Percentiles rank a stretch among this genome's conserved stretches.
Conservation (phyloP, 2,113 vertebrate species). For the Leiothrix lutea region DNA sequence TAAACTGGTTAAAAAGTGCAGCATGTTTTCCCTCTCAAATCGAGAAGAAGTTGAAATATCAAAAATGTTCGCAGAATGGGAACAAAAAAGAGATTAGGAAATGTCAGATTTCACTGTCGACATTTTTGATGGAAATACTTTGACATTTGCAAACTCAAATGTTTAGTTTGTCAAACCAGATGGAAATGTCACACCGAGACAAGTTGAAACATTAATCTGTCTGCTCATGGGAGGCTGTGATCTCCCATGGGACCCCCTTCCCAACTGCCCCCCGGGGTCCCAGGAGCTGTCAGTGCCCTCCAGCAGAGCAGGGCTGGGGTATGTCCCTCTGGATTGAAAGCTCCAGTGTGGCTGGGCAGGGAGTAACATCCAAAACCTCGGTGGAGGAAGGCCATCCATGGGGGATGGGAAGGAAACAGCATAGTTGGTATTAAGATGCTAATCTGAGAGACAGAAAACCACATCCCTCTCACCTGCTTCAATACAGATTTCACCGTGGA, state of each 20-base stretch:
- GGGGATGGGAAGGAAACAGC: neutral
- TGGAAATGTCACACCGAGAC: slow-evolving; percentile 41
- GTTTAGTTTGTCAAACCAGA: slow-evolving; percentile 63
- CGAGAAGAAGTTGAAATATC: slow-evolving; percentile 45
- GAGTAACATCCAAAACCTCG: neutral
- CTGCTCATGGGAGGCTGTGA: neutral
- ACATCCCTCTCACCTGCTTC: neutral
- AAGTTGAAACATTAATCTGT: slow-evolving; percentile 38
- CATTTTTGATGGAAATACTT: slow-evolving; percentile 61
- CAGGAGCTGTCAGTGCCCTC: neutral
- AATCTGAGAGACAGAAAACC: neutral
- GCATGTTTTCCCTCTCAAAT: neutral
- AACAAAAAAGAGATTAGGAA: slow-evolving; percentile 53
- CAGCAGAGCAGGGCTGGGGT: rapidly evolving
- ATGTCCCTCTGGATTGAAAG: neutral
- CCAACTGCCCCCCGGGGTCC: rapidly evolving
- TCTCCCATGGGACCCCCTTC: neutral
- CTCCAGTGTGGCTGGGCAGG: neutral
- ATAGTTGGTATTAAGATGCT: neutral
- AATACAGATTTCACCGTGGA: neutral
- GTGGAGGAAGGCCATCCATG: neutral
- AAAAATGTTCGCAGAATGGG: slow-evolving; percentile 8
- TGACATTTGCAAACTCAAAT: slow-evolving; percentile 62
- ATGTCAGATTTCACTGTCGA: slow-evolving; percentile 9
- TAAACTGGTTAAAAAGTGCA: neutral